Base-by-base conservation (phyloP, 2,888 invertebrate genomes). In the Caenorhabditis sinica region DNA sequence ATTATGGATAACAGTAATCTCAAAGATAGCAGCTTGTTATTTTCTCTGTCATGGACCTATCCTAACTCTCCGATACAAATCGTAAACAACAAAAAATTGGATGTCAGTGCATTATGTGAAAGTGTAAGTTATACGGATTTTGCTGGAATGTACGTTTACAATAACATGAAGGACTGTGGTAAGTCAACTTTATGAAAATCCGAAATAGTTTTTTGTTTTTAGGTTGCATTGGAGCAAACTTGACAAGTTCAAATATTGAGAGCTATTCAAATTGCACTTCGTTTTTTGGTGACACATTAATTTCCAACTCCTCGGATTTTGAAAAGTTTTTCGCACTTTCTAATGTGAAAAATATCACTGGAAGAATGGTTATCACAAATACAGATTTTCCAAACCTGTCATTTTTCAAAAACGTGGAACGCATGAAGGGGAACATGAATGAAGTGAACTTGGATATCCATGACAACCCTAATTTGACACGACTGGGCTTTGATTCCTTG, bases 91-190 rank as follows among this genome's bases (percentile, higher is more conserved):
- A 20, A 53, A 15, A 63, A 40, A 11, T 20, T 74, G 6, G 53
- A 74, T 15, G 49, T 53, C 13, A 49, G 60, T 13, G 8, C 11
- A 1, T 23, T 72, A 4, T 72, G 72, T 33, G 49, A 17, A 45
- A 9, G 17, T 3, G 6, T 20, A 6, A 30, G 49, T 15, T 60
- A n/a, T 60, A 3, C 8, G 17, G 20, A 60, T 5, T 60, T 60
- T 72, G 45, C 9, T 43, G 4, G 13, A 20, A 13, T 72, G 15
- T 45, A 61, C 33, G 33, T 60, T 6, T 20, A 20, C 2, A 30
- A 40, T 1, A 72, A 72, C 25, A 0, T 23, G 33, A 60, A 72
- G 30, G 72, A 72, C 20, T 72, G 72, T 60, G 72, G 72, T 60
- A 33, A n/a, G 72, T 25, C 5, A n/a, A 49, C 49, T 20, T 40